These are phyloP conservation scores for Automeris io DNA, from an alignment of 2,888 invertebrate species.

Conservation along the genomic window DNA sequence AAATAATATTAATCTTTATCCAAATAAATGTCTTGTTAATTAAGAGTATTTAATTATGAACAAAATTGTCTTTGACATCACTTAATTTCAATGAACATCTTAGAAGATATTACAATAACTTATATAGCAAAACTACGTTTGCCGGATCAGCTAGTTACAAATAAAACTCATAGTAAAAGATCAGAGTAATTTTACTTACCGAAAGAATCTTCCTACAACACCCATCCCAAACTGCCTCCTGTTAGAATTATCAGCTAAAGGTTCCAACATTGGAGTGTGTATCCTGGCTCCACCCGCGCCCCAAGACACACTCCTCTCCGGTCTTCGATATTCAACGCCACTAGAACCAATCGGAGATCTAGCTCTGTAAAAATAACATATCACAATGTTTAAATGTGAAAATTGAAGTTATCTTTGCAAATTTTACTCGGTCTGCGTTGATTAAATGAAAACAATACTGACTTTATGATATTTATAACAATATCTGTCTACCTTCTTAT, in stretches of 20 bases:
- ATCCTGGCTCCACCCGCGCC: conserved; percentile 82
- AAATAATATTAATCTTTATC: too few species aligned
- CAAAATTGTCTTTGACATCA: too few species aligned
- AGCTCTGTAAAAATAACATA: conserved; percentile 37
- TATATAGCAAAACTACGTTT: too few species aligned
- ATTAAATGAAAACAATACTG: not conserved
- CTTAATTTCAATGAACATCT: too few species aligned
- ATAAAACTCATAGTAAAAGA: too few species aligned
- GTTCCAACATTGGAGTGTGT: conserved; percentile 86
- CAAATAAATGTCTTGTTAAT: too few species aligned
- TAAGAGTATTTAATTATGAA: too few species aligned
- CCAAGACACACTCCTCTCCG: conserved; percentile 65
- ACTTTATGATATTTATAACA: too few species aligned
- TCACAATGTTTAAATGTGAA: not conserved
- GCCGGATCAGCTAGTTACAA: too few species aligned
- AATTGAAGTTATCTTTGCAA: not conserved
- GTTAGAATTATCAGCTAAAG: conserved; percentile 93
- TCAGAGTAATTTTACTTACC: conserved; percentile 69
- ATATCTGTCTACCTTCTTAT: too few species aligned
- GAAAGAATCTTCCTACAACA: conserved; percentile 86
- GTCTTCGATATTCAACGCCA: conserved; percentile 69
- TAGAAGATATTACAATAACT: too few species aligned
- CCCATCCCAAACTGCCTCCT: conserved; percentile 91
- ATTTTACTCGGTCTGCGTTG: not conserved
- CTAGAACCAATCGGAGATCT: conserved; percentile 55